Evolutionary conservation across 2,888 invertebrate species (phyloP), one percentile per base, ranked within the genome.

Genomic region (Itoplectis maculator): DNA sequence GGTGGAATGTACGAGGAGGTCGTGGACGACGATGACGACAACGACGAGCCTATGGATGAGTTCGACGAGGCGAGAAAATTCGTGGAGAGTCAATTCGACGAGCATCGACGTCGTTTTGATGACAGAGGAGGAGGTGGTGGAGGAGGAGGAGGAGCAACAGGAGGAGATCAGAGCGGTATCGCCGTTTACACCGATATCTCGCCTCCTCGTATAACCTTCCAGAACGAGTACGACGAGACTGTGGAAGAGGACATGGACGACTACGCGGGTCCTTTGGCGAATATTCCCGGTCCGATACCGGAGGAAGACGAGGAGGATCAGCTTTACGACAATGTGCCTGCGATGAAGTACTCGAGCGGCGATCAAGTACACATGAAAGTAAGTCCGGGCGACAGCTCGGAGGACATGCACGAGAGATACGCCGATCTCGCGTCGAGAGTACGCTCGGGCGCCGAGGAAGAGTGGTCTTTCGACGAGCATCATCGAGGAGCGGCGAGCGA

Each of bases 341-440:
- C 91, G 0, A 92, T 92, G 91, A 91, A 90, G 61, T 92, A 92
- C 65, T 86, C 89, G 1, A 90, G 88, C 74, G 85, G 86, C 1
- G 91, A 91, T 66, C 90, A 90, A 73, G 85, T 90, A 0, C 88
- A 88, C 2, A 88, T 92, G 90, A 90, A 91, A 23, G 89, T 92
- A 0, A 89, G 86, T 20, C 87, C 91, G 0, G 90, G 89, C 0
- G 91, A 92, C 51, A 92, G 92, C 54, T 91, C 90, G 0, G 92
- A 93, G 75, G 92, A 92, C 49, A 92, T 92, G 91, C 92, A 92
- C 83, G 92, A 92, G 78, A 89, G 88, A 40, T 92, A 90, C 73
- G 89, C 92, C 35, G 90, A 88, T 59, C 76, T 92, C 5, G 88
- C 91, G 0, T 79, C 89, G 0, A 87, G 89, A 18, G 86, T 88